A percentile compares a stretch with the other conserved stretches of the same genome.
phyloP scores from a whole-genome alignment of 2,797 vertebrate genomes.

The Labroides dimidiatus region DNA sequence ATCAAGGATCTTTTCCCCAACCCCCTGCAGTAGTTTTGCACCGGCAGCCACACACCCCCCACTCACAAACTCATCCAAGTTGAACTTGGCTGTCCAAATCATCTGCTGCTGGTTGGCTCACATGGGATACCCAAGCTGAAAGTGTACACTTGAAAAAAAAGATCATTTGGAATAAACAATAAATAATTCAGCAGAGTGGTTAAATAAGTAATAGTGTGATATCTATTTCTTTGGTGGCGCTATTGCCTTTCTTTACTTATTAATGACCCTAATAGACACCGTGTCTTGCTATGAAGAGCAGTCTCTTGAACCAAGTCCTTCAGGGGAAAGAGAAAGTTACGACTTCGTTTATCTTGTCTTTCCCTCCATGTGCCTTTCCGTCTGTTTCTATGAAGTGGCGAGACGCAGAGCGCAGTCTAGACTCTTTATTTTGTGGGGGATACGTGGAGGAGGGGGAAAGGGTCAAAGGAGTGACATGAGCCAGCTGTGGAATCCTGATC shows the following conservation, averaged over 20 bases:
- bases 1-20: conserved; percentile 71
- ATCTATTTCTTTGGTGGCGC: conserved; percentile 84
- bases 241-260: conserved; percentile 83
- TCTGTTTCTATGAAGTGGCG: conserved; percentile 54
- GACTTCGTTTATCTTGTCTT: conserved; percentile 62
- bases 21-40: conserved; percentile 72
- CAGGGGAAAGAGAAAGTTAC: conserved; percentile 70
- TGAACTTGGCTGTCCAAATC: conserved; percentile 74
- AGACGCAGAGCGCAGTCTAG: conserved; percentile 69
- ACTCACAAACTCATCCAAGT: conserved; percentile 70
- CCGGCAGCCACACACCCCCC: conserved; percentile 44
- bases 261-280: conserved; percentile 81
- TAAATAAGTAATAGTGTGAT: conserved; percentile 85
- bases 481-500: conserved; percentile 82
- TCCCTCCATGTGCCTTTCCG: conserved; percentile 45
- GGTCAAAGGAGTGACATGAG: conserved; percentile 81
- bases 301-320: conserved; percentile 68
- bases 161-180: conserved; percentile 85
- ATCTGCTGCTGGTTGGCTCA: conserved; percentile 63
- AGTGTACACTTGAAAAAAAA: conserved; percentile 75
- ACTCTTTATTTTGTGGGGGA: conserved; percentile 75
- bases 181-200: conserved; percentile 80
- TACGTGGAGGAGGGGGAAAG: conserved; percentile 32
- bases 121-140: conserved; percentile 77
- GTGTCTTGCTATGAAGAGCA: conserved; percentile 51